Percentiles rank a stretch among this genome's conserved stretches.
Conservation (phyloP, 2,888 invertebrate genomes). For the Thera britannica region DNA sequence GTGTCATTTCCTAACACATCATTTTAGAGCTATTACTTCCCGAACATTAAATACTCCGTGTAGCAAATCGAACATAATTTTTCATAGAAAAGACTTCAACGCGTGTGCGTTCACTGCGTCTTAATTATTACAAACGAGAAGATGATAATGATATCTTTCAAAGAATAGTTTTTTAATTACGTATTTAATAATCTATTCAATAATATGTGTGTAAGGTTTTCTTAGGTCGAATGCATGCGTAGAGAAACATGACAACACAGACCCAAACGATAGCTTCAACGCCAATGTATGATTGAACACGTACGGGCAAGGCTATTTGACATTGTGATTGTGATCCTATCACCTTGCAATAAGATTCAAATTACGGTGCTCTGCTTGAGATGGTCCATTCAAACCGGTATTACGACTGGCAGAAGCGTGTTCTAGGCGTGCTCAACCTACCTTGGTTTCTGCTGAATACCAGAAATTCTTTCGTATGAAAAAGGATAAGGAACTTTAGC, state of each 20-base stretch:
- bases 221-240: constrained; percentile 37
- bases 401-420: constrained; percentile 35
- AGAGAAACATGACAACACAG: constrained; percentile 30
- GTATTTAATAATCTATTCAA: constrained; percentile 28
- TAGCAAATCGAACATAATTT: background rate
- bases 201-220: constrained; percentile 35
- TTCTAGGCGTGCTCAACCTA: constrained; percentile 35
- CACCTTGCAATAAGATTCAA: constrained; percentile 28
- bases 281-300: constrained; percentile 53
- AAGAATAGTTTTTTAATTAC: background rate
- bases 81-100: constrained; percentile 26
- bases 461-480: constrained; percentile 25
- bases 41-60: background rate
- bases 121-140: background rate
- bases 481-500: background rate
- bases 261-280: constrained; percentile 23
- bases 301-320: constrained; percentile 35
- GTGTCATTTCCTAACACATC: too few relatives aligned
- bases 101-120: constrained; percentile 27
- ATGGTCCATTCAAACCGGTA: constrained; percentile 40
- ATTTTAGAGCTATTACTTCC: too few relatives aligned
- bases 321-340: constrained; percentile 27
- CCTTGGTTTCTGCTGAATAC: constrained; percentile 30
- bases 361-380: constrained; percentile 25
- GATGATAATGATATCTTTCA: background rate